These are phyloP conservation scores for Lycorma delicatula DNA, from an alignment of 1,140 invertebrate species.

Conservation along the genomic window DNA sequence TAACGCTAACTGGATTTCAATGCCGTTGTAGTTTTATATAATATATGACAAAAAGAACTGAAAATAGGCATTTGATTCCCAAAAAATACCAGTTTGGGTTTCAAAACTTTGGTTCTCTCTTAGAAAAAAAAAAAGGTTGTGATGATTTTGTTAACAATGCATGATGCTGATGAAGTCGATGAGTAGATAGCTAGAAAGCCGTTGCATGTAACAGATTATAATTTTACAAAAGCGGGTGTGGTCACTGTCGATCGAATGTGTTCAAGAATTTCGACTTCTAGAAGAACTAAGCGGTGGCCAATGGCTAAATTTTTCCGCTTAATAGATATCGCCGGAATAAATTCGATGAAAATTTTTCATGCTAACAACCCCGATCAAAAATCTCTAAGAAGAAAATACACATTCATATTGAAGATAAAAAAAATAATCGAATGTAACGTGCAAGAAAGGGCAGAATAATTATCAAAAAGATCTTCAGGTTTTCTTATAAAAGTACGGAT, in stretches of 20 bases:
- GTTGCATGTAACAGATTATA: background rate
- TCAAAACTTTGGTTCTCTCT: slow-evolving; percentile 30
- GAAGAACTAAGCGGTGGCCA: slow-evolving; percentile 2
- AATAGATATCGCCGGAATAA: slow-evolving; percentile 28
- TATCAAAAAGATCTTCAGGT: no score
- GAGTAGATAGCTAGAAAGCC: slow-evolving; percentile 2
- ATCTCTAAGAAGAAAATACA: background rate
- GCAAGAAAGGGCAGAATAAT: no score
- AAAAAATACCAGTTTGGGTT: background rate
- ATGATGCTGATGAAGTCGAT: slow-evolving; percentile 5
- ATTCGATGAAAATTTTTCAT: slow-evolving; percentile 15
- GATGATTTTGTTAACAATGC: slow-evolving; percentile 5
- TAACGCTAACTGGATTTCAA: background rate
- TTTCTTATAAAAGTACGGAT: no score
- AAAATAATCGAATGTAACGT: no score
- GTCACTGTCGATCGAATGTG: slow-evolving; percentile 3
- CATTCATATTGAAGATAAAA: no score
- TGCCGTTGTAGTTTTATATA: background rate
- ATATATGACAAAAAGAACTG: background rate
- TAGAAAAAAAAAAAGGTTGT: slow-evolving; percentile 15
- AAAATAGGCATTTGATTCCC: background rate
- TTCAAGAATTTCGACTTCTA: slow-evolving; percentile 1
- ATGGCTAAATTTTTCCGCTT: slow-evolving; percentile 29
- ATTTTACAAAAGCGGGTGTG: slow-evolving; percentile 7
- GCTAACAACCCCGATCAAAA: no score